A percentile compares a stretch with the other conserved stretches of the same genome.
Evolutionary conservation across 2,797 vertebrate species (phyloP).

Genomic region (Acridotheres tristis): DNA sequence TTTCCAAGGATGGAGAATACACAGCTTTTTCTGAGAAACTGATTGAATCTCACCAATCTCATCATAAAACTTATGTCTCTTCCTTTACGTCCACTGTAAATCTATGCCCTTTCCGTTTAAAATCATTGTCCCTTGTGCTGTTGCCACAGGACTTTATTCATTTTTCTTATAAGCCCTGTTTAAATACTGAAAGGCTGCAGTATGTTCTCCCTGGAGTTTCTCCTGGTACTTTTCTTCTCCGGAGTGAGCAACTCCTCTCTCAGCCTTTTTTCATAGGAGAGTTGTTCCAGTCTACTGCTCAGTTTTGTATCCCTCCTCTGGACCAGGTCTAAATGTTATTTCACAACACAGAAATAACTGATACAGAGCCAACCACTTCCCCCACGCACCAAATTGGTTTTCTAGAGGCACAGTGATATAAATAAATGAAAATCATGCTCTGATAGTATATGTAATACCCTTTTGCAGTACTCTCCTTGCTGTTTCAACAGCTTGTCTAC

Average conservation of each 20-base stretch:
- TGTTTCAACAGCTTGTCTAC: neutral
- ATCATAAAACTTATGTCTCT: rapidly evolving
- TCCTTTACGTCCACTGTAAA: neutral
- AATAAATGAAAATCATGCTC: neutral
- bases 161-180: neutral
- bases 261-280: neutral
- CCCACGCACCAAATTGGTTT: neutral
- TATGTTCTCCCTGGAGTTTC: neutral
- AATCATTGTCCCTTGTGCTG: neutral
- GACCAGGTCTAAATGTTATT: neutral
- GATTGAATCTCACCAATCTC: neutral
- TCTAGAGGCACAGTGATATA: neutral
- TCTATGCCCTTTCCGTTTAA: neutral
- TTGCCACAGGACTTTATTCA: neutral
- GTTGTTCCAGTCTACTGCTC: neutral
- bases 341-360: neutral
- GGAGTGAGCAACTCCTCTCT: neutral
- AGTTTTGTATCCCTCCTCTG: neutral
- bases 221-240: neutral
- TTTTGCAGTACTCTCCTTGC: neutral
- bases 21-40: neutral
- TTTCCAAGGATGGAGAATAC: neutral
- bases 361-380: neutral
- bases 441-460: neutral
- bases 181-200: neutral